phyloP scores from a whole-genome alignment of 2,113 vertebrate genomes.

The Amblyornis subalaris region DNA sequence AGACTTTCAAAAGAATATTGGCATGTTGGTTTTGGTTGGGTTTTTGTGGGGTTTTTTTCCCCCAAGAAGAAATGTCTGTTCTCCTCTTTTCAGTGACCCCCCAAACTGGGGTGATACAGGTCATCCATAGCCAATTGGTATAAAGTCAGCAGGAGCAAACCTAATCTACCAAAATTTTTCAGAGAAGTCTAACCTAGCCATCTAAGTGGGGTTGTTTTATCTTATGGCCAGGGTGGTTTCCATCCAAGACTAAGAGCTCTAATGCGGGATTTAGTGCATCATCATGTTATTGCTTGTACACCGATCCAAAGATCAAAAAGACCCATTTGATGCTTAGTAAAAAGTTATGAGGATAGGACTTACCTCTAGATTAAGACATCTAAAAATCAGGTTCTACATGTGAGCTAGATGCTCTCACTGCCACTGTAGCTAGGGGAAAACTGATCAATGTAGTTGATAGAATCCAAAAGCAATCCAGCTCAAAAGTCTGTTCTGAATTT shows the following conservation, averaged over 20 bases:
- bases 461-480: background rate
- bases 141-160: background rate
- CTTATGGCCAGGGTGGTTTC: background rate
- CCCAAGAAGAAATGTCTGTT: background rate
- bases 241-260: background rate
- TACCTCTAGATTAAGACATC: background rate
- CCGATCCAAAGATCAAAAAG: background rate
- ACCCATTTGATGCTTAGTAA: background rate
- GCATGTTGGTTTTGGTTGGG: background rate
- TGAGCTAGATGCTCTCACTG: background rate
- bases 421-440: background rate
- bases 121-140: background rate
- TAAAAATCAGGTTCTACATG: background rate
- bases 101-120: background rate
- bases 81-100: background rate
- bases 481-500: background rate
- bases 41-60: fast-evolving
- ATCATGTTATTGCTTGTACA: background rate
- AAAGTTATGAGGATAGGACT: background rate
- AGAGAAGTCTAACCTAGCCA: background rate
- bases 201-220: background rate
- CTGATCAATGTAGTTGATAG: background rate
- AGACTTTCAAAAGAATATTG: background rate
- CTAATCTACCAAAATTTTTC: background rate
- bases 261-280: background rate